These are phyloP conservation scores for Centrocercus urophasianus DNA, from an alignment of 2,113 vertebrate species.

Conservation along the genomic window DNA sequence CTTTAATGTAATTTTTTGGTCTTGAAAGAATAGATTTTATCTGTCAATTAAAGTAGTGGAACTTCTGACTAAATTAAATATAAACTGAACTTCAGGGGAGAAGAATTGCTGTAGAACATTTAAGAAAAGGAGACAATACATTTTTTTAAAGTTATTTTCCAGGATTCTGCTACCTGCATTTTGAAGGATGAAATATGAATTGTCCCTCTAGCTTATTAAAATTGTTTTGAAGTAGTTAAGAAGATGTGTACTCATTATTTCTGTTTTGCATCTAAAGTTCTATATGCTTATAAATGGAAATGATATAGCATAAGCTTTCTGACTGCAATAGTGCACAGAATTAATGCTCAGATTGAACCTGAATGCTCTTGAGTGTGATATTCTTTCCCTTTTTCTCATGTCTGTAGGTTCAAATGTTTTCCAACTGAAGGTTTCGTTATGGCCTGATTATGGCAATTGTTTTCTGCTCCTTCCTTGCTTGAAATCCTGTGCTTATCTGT, in stretches of 20 bases:
- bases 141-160: not conserved
- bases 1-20: not conserved
- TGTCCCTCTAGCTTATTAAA: not conserved
- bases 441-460: rapidly evolving
- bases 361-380: not conserved
- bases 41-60: not conserved
- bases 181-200: not conserved
- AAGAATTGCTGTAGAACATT: not conserved
- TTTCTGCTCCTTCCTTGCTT: not conserved
- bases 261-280: not conserved
- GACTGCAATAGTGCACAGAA: rapidly evolving
- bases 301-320: not conserved
- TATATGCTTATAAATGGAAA: not conserved
- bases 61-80: not conserved
- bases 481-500: rapidly evolving
- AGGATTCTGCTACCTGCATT: not conserved
- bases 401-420: rapidly evolving
- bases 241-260: not conserved
- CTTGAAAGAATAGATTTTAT: not conserved
- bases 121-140: not conserved
- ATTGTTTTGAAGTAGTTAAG: not conserved
- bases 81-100: not conserved
- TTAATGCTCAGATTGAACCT: not conserved
- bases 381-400: not conserved
- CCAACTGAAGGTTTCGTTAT: not conserved